Percentiles rank a stretch among this genome's conserved stretches.
These are phyloP conservation scores for Zonitis immaculata DNA, from an alignment of 2,888 invertebrate genomes.

Conservation along the genomic window DNA sequence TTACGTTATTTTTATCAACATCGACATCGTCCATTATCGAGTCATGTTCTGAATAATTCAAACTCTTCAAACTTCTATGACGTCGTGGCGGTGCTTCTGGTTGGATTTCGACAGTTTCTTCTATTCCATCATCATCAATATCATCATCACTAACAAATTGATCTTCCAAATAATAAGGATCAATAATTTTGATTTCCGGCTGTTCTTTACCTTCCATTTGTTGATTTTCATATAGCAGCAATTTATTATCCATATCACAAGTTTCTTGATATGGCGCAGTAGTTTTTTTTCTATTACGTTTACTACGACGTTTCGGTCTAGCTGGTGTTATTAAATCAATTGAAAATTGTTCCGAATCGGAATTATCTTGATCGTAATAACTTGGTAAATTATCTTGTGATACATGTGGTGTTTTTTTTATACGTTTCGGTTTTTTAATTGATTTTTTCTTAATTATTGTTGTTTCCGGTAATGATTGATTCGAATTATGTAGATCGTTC, in stretches of 20 bases:
- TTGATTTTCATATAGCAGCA: slow-evolving; percentile 41
- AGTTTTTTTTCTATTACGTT: slow-evolving; percentile 34
- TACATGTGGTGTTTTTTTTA: slow-evolving; percentile 46
- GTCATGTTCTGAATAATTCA: slow-evolving; percentile 44
- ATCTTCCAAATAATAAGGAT: slow-evolving; percentile 34
- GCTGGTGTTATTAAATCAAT: slow-evolving; percentile 46
- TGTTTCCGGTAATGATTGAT: slow-evolving; percentile 45
- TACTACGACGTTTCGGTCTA: slow-evolving; percentile 55
- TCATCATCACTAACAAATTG: slow-evolving; percentile 22
- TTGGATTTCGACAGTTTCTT: slow-evolving; percentile 15
- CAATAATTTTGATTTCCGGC: slow-evolving; percentile 48
- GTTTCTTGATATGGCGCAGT: slow-evolving; percentile 48
- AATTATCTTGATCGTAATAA: slow-evolving; percentile 38
- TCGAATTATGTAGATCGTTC: slow-evolving; percentile 53
- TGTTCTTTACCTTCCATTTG: slow-evolving; percentile 55
- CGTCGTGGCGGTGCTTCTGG: slow-evolving; percentile 44
- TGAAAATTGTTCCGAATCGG: slow-evolving; percentile 34
- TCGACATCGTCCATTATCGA: slow-evolving; percentile 35
- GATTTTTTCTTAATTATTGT: slow-evolving; percentile 52
- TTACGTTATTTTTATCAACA: slow-evolving; percentile 14
- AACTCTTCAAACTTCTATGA: slow-evolving; percentile 45
- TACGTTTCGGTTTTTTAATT: slow-evolving; percentile 45
- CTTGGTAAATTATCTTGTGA: slow-evolving; percentile 42
- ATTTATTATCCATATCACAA: slow-evolving; percentile 22
- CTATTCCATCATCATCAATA: slow-evolving; percentile 20